Evolutionary conservation across 2,888 invertebrate species (phyloP).

Genomic region (Neuroscelio doddi): DNA sequence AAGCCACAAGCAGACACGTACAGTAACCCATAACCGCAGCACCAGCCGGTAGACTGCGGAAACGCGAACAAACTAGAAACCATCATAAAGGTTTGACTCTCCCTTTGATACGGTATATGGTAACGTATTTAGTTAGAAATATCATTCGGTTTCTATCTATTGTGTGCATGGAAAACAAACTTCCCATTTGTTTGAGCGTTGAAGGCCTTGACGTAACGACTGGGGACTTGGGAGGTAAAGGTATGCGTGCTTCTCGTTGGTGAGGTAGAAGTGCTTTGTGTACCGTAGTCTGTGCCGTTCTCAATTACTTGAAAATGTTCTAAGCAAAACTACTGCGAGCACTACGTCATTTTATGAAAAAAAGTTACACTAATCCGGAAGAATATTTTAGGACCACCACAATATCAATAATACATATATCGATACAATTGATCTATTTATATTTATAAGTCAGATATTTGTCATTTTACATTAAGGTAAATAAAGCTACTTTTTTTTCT

Average conservation of each 20-base stretch:
- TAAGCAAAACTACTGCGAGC: constrained; percentile 10
- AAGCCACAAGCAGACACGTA: constrained; percentile 47
- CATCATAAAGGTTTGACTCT: constrained; percentile 69
- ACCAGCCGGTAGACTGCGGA: constrained; percentile 60
- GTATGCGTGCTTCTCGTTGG: constrained; percentile 41
- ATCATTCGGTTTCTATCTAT: constrained; percentile 71
- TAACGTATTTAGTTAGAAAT: constrained; percentile 70
- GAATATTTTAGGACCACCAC: no score
- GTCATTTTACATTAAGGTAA: no score
- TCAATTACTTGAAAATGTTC: constrained; percentile 46
- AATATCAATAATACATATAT: no score
- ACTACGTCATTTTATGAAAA: no score
- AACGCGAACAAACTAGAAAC: constrained; percentile 67
- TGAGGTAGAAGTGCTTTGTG: constrained; percentile 45
- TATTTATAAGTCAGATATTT: no score
- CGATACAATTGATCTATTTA: no score
- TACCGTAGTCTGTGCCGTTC: constrained; percentile 27
- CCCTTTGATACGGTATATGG: constrained; percentile 67
- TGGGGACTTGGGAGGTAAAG: constrained; percentile 9
- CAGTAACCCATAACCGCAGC: constrained; percentile 54
- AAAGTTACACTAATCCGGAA: no score
- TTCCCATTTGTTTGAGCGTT: constrained; percentile 70
- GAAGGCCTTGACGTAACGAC: constrained; percentile 47
- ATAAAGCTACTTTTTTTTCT: no score
- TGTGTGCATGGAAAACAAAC: constrained; percentile 66